These are phyloP conservation scores for Chaetura pelagica DNA, from an alignment of 2,113 vertebrate genomes.

Conservation along the genomic window DNA sequence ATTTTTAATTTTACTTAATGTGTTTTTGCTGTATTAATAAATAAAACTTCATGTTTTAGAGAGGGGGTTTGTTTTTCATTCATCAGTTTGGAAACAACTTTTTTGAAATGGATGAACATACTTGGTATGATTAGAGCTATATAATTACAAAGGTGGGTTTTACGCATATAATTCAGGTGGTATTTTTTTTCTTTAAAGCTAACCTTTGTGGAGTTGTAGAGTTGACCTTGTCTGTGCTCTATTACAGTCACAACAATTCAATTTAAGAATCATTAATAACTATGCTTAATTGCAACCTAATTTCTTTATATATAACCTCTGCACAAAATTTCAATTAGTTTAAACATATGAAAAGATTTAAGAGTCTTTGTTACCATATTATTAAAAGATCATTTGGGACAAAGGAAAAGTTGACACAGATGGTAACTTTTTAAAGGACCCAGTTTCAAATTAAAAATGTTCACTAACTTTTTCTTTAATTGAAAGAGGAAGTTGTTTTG, in stretches of 20 bases:
- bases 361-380: conserved; percentile 21
- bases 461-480: background rate
- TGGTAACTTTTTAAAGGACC: conserved; percentile 28
- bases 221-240: conserved; percentile 53
- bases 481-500: background rate
- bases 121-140: background rate
- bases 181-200: background rate
- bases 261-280: conserved; percentile 60
- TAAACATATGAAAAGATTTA: conserved; percentile 41
- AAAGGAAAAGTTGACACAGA: conserved; percentile 34
- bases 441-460: background rate
- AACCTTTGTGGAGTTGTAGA: background rate
- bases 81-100: background rate
- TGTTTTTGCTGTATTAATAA: background rate
- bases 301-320: conserved; percentile 63
- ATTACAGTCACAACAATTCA: conserved; percentile 50
- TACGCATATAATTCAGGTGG: background rate
- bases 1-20: background rate
- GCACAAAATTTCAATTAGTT: conserved; percentile 60
- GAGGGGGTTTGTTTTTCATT: background rate
- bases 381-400: conserved; percentile 55
- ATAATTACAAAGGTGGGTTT: background rate
- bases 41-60: background rate
- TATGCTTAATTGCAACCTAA: conserved; percentile 65
- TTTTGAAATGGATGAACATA: background rate